Evolutionary conservation across 92 coral and sea anemone genomes (phyloP), one percentile per base, ranked within the genome.

Genomic region (Umimayanthus chanpuru): DNA sequence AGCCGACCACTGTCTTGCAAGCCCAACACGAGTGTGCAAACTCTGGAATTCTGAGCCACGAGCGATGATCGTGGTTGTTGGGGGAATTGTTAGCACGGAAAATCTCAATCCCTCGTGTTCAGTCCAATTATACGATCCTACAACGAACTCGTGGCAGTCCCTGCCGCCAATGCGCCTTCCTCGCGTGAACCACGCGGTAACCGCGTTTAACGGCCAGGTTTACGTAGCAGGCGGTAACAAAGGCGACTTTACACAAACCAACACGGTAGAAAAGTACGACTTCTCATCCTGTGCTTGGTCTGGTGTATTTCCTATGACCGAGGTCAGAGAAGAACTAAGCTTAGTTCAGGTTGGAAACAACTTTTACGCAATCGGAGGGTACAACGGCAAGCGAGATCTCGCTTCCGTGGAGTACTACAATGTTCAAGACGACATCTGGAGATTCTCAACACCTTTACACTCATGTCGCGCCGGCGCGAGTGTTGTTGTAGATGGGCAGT

Each of bases 401-500:
- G 90, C 90, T 73, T 92, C 94, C 25, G 87, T 89, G 11, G 94
- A 92, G 72, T 85, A 76, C 74, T 89, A 89, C 85, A 21, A 81
- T 18, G 73, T 90, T 44, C 26, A 23, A 4, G n/a, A 82, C 50
- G 26, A 82, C 32, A 82, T 82, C 40, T 92, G 94, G 94, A 76
- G 80, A 66, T 86, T 92, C 16, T 91, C 82, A 2, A 41, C 68
- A 8, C 94, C 94, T 44, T 86, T 92, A 88, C 55, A 80, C 77
- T 55, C 70, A 14, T 86, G 90, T 43, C 91, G 89, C 29, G 88
- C 94, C 26, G 94, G 94, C 10, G 89, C 91, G 29, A 74, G 81
- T 65, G 90, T 85, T 61, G 92, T 86, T 15, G 81, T 88, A 4
- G 90, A 92, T 55, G 81, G 83, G 15, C 53, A 65, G 36, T 85